Evolutionary conservation across 2,888 invertebrate species (phyloP).

Genomic region (Drosophila lacicola): DNA sequence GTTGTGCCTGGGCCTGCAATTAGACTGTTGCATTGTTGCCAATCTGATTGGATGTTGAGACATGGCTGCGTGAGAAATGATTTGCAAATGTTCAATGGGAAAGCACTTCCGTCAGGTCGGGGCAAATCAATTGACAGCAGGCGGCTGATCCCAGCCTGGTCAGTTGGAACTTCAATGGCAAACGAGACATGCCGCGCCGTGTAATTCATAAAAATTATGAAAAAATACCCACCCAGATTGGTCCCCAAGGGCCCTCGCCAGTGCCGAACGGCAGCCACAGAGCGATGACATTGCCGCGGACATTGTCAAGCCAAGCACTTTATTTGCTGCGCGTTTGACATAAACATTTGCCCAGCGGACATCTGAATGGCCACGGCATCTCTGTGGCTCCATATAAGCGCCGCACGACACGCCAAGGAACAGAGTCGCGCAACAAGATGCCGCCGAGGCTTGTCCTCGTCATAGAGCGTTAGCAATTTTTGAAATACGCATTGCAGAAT

Average conservation of each 20-base stretch:
- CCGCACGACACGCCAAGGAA: slow-evolving; percentile 71
- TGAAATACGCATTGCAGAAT: slow-evolving; percentile 79
- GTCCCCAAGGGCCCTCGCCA: slow-evolving; percentile 70
- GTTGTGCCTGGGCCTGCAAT: slow-evolving; percentile 40
- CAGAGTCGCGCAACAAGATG: slow-evolving; percentile 43
- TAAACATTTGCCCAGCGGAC: slow-evolving; percentile 80
- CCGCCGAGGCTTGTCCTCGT: slow-evolving; percentile 36
- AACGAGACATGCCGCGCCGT: slow-evolving; percentile 46
- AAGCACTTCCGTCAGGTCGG: slow-evolving; percentile 60
- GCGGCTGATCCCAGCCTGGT: not conserved
- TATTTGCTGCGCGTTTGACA: slow-evolving; percentile 79
- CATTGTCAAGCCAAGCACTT: slow-evolving; percentile 80
- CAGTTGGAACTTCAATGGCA: slow-evolving; percentile 45
- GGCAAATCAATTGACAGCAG: slow-evolving; percentile 40
- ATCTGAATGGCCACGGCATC: slow-evolving; percentile 77
- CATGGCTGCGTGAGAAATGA: slow-evolving; percentile 44
- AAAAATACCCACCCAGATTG: slow-evolving; percentile 77
- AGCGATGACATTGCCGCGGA: slow-evolving; percentile 73
- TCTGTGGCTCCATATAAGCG: slow-evolving; percentile 76
- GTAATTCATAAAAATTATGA: slow-evolving; percentile 79
- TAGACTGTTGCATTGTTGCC: slow-evolving; percentile 29
- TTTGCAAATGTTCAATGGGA: slow-evolving; percentile 55
- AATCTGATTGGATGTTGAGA: slow-evolving; percentile 24
- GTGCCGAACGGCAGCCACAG: slow-evolving; percentile 27
- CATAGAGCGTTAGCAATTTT: slow-evolving; percentile 70